These are phyloP conservation scores for Illadopsis cleaveri DNA, from an alignment of 2,113 vertebrate species.

Conservation along the genomic window DNA sequence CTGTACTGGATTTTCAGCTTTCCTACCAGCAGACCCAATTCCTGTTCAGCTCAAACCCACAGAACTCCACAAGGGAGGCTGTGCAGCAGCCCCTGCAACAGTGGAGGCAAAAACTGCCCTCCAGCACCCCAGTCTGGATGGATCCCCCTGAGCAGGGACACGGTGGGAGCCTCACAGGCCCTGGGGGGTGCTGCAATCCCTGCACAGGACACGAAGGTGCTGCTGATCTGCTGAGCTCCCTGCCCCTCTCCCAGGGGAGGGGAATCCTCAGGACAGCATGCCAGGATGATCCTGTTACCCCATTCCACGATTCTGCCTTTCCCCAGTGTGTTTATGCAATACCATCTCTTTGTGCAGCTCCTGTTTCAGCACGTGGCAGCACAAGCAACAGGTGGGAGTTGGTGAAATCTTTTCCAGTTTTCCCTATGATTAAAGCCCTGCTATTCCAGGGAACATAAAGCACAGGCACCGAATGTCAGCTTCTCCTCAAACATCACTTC, in stretches of 20 bases:
- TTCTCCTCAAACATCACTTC: not conserved
- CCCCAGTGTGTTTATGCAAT: not conserved
- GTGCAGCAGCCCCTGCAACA: not conserved
- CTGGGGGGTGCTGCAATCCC: not conserved
- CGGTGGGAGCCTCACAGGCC: accelerated
- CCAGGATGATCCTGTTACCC: not conserved
- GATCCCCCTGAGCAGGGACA: accelerated
- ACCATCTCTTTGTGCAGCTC: not conserved
- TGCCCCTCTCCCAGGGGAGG: not conserved
- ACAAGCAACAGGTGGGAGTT: not conserved
- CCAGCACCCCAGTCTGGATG: not conserved
- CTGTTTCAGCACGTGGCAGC: not conserved
- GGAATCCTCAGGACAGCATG: not conserved
- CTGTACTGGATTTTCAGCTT: not conserved
- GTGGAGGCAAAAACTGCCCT: not conserved
- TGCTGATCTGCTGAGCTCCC: not conserved
- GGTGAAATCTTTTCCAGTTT: not conserved
- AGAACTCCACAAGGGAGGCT: accelerated
- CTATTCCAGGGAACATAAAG: not conserved
- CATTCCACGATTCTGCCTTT: not conserved
- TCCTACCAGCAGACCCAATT: not conserved
- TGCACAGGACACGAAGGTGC: not conserved
- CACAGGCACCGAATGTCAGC: not conserved
- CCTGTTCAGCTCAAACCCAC: not conserved
- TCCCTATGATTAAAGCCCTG: not conserved